These are phyloP conservation scores for Lophius piscatorius DNA, from an alignment of 2,113 vertebrate species.

Conservation along the genomic window DNA sequence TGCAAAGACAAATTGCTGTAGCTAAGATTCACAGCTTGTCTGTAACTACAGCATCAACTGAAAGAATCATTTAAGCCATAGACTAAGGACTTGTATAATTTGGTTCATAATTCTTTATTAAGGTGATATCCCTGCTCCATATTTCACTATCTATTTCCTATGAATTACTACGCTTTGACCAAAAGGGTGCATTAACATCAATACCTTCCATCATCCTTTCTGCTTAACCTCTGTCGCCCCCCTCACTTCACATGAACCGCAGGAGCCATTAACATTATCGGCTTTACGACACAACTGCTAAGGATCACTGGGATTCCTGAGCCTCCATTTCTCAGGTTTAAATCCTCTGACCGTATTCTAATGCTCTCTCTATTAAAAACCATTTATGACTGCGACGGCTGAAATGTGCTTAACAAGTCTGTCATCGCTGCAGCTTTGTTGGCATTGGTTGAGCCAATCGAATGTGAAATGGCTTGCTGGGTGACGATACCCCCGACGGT, in stretches of 20 bases:
- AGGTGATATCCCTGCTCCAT: not conserved
- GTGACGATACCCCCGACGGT: conserved; percentile 48
- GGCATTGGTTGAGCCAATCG: conserved; percentile 50
- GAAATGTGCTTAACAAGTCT: conserved; percentile 72
- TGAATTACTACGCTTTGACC: not conserved
- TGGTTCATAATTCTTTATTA: not conserved
- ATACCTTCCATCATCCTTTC: conserved; percentile 2
- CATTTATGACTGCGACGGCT: conserved; percentile 55
- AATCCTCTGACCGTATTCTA: conserved; percentile 44
- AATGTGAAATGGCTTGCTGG: conserved; percentile 65
- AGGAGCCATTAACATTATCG: conserved; percentile 44
- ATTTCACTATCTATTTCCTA: not conserved
- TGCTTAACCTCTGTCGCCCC: conserved; percentile 13
- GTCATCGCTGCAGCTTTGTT: conserved; percentile 59
- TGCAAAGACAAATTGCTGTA: too few relatives aligned
- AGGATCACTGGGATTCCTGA: conserved; percentile 47
- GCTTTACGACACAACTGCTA: conserved; percentile 53
- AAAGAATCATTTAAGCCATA: too few relatives aligned
- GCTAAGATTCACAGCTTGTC: too few relatives aligned
- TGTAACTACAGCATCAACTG: too few relatives aligned
- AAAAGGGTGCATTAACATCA: conserved; percentile 6
- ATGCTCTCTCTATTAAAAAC: conserved; percentile 60
- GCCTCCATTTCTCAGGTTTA: conserved; percentile 30
- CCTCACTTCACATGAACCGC: conserved; percentile 26
- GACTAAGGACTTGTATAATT: too few relatives aligned